A percentile compares a stretch with the other conserved stretches of the same genome.
These are phyloP conservation scores for Enteromius unitaeniatus DNA, from an alignment of 2,797 vertebrate species.

Conservation along the genomic window DNA sequence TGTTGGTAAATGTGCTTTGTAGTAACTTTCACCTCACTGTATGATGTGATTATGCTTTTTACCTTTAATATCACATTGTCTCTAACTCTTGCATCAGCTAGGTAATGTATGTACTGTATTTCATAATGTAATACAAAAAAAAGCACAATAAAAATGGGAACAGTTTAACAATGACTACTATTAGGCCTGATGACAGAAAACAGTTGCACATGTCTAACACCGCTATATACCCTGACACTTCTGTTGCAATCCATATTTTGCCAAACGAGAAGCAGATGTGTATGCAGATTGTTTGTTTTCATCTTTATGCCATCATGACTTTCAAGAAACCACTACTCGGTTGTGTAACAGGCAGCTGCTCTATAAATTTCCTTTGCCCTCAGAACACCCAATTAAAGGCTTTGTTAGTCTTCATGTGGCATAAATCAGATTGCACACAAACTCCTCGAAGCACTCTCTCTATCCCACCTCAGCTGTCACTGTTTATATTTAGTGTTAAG, in stretches of 20 bases:
- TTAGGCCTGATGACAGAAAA: neutral
- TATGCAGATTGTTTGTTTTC: slow-evolving; percentile 43
- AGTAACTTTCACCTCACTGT: neutral
- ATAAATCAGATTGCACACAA: slow-evolving; percentile 70
- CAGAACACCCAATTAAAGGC: slow-evolving; percentile 66
- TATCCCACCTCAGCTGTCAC: slow-evolving; percentile 72
- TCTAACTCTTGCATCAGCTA: neutral
- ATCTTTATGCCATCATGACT: slow-evolving; percentile 37
- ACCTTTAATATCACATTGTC: neutral
- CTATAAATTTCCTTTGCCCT: slow-evolving; percentile 62
- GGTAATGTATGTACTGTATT: neutral
- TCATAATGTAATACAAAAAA: neutral
- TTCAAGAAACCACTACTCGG: slow-evolving; percentile 47
- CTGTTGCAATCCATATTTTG: neutral
- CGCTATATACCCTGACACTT: neutral
- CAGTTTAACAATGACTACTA: neutral
- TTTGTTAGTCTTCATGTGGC: slow-evolving; percentile 64
- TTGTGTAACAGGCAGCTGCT: slow-evolving; percentile 61
- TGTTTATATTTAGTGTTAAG: slow-evolving; percentile 76
- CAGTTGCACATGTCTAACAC: neutral
- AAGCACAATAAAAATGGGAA: no score
- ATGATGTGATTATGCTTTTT: neutral
- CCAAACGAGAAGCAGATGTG: slow-evolving; percentile 15
- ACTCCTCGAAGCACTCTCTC: slow-evolving; percentile 65
- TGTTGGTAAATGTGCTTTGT: neutral